Evolutionary conservation across 2,113 vertebrate genomes (phyloP), one percentile per base, ranked within the genome.

Genomic region (Pardalotus punctatus): DNA sequence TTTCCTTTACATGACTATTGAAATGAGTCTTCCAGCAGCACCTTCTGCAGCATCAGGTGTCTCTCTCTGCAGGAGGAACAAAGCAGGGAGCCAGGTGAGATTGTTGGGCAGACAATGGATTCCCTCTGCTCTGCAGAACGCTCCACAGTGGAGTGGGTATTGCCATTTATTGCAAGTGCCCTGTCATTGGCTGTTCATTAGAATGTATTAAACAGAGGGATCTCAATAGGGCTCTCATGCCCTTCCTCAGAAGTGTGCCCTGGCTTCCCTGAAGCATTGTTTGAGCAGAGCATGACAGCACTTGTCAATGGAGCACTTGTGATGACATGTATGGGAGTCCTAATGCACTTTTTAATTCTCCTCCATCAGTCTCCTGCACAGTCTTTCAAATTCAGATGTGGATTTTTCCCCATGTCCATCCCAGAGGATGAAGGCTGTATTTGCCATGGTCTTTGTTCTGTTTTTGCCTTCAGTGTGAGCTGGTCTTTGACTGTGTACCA

Each of bases 21-120:
- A 96, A 96, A 93, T 24, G 60, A 96, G 86, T 78, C 15, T 94
- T 94, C 74, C 80, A 87, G 45, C 77, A 84, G 87, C 84, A 88
- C 83, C 93, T 90, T 87, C 62, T 76, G 84, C 19, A 24, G 61
- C 10, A 7, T 36, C 58, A 90, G 91, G 22, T 79, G 67, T 95
- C 89, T 92, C 77, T 96, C 92, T 90, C 73, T 33, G 5, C 10
- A 16, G 86, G 40, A 65, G 43, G 83, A 69, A 60, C 57, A 91
- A 95, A 95, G 87, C 8, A 3, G 33, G 35, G 71, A 42, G 61
- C 65, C 70, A 54, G 56, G 57, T 81, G 81, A 85, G 50, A 60
- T 6, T 38, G 54, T 72, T 3, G 25, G 48, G n/a, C 73, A 86
- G 62, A 87, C 27, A 35, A 91, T 43, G 81, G 65, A 25, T 85